A percentile compares a stretch with the other conserved stretches of the same genome.
These are phyloP conservation scores for Lerista edwardsae DNA, from an alignment of 2,797 vertebrate genomes.

Conservation along the genomic window DNA sequence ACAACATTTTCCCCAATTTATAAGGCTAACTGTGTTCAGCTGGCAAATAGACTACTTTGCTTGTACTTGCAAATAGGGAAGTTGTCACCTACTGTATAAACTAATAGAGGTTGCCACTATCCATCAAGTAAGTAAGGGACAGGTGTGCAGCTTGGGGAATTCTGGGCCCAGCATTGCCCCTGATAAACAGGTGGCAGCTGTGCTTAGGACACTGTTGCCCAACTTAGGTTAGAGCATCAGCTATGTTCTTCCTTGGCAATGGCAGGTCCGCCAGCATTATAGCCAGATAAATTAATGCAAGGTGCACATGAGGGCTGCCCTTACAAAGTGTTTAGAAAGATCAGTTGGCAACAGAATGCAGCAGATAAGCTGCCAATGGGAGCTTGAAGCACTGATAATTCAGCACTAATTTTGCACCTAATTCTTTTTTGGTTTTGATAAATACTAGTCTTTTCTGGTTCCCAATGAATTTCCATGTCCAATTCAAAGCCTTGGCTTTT, in stretches of 20 bases:
- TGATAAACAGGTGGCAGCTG: background rate
- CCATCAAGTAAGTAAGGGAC: constrained; percentile 1
- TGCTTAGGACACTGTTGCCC: background rate
- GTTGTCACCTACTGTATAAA: background rate
- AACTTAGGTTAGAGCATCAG: background rate
- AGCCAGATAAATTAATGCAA: background rate
- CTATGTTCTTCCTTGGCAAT: no score
- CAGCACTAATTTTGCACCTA: no score
- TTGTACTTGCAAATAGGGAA: background rate
- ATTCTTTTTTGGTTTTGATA: no score
- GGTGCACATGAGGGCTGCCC: background rate
- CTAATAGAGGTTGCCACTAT: constrained; percentile 19
- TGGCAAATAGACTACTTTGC: background rate
- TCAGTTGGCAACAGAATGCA: background rate
- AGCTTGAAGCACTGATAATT: no score
- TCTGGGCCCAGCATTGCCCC: background rate
- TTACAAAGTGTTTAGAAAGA: background rate
- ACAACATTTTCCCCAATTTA: constrained; percentile 18
- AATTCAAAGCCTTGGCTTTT: background rate
- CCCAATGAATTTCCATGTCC: background rate
- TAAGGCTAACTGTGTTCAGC: constrained; percentile 12
- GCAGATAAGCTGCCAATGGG: background rate
- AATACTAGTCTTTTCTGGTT: background rate
- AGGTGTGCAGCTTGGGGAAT: background rate
- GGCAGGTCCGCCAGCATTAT: background rate